phyloP scores from a whole-genome alignment of 2,888 invertebrate species.

The Pollenia amentaria region DNA sequence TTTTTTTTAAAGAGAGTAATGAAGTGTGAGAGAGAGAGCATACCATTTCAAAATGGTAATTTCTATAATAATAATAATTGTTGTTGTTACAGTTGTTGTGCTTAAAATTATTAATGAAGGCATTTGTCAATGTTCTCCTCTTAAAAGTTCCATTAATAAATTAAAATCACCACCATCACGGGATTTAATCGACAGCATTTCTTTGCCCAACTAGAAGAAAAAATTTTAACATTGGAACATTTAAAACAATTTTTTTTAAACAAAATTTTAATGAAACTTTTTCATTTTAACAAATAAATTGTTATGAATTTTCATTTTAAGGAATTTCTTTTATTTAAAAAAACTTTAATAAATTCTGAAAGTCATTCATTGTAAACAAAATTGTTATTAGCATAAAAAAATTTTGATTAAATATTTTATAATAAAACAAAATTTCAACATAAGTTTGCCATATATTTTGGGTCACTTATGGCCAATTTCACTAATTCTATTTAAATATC shows the following conservation, averaged over 20 bases:
- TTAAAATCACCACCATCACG: conserved; percentile 97
- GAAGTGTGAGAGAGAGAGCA: background rate
- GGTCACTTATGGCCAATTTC: no score
- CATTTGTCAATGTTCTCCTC: conserved; percentile 92
- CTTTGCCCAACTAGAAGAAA: conserved; percentile 92
- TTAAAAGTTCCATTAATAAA: conserved; percentile 96
- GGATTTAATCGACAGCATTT: conserved; percentile 93
- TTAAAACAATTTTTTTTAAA: background rate
- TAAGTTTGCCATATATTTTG: no score
- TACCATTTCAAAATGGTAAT: conserved; percentile 48
- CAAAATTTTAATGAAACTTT: no score
- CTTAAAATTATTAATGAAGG: conserved; percentile 61
- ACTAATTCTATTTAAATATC: no score
- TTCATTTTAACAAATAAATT: no score
- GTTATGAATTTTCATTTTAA: no score
- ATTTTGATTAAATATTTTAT: no score
- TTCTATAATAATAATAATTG: conserved; percentile 12
- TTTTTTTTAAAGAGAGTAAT: conserved; percentile 15
- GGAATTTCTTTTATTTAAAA: no score
- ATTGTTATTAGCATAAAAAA: no score
- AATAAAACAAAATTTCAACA: no score
- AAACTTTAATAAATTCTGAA: no score
- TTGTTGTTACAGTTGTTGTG: conserved; percentile 35
- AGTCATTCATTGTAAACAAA: no score
- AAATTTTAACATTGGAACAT: background rate